Conservation (phyloP, 2,113 vertebrate genomes). For the Oreocharis arfaki region DNA sequence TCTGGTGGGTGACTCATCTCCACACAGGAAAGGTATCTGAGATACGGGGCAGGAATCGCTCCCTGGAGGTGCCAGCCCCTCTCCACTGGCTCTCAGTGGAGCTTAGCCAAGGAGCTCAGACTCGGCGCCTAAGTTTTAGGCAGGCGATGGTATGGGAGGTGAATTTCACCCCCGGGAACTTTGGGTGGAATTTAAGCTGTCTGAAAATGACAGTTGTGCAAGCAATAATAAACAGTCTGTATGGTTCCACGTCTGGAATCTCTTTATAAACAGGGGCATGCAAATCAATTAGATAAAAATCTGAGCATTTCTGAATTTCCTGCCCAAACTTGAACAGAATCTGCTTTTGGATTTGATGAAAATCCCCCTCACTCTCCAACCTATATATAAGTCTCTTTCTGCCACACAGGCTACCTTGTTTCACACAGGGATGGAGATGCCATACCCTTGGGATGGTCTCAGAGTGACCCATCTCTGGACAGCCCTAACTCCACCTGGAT, state of each 20-base stretch:
- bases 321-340: conserved; percentile 52
- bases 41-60: background rate
- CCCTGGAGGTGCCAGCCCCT: conserved; percentile 8
- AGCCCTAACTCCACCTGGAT: background rate
- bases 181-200: conserved; percentile 18
- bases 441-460: background rate
- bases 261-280: conserved; percentile 46
- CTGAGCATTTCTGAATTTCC: conserved; percentile 31
- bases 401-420: background rate
- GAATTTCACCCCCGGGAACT: conserved; percentile 36
- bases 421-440: background rate
- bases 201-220: conserved; percentile 60
- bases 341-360: conserved; percentile 11
- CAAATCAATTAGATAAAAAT: conserved; percentile 64
- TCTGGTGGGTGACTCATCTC: conserved; percentile 4
- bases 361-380: background rate
- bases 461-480: background rate
- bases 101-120: background rate
- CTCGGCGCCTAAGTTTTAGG: background rate
- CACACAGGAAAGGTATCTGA: background rate
- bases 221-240: conserved; percentile 40
- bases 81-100: conserved; percentile 1
- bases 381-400: background rate
- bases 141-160: background rate
- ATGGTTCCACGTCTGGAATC: conserved; percentile 18